Conservation (phyloP, 2,888 invertebrate species). For the Zeuzera pyrina region DNA sequence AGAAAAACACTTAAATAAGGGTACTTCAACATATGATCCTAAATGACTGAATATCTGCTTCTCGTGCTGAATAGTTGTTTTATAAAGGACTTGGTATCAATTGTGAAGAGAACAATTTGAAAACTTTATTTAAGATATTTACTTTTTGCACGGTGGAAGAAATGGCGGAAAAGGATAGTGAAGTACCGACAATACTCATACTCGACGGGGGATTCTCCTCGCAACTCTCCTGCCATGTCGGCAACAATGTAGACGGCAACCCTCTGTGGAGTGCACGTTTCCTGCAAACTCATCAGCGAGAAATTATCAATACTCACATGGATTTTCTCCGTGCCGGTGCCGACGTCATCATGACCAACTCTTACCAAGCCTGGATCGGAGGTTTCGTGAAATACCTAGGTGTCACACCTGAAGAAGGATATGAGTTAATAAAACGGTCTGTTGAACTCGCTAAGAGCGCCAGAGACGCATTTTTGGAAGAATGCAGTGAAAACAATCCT, state of each 20-base stretch:
- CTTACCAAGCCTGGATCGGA: conserved; percentile 88
- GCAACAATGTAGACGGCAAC: conserved; percentile 82
- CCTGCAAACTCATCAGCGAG: conserved; percentile 82
- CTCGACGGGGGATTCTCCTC: conserved; percentile 86
- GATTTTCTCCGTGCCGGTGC: conserved; percentile 90
- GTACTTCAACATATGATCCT: no score
- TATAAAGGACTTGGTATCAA: no score
- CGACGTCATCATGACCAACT: conserved; percentile 88
- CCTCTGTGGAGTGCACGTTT: conserved; percentile 91
- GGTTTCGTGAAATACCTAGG: conserved; percentile 83
- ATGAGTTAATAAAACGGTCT: conserved; percentile 79
- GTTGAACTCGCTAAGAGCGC: conserved; percentile 82
- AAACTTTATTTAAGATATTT: no score
- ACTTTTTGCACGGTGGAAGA: no score
- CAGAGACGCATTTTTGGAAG: conserved; percentile 70
- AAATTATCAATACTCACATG: conserved; percentile 83
- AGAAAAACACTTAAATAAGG: no score
- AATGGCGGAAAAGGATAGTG: no score
- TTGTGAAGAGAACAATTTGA: no score
- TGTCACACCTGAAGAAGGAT: conserved; percentile 76
- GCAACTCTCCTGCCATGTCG: conserved; percentile 81
- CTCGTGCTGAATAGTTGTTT: no score
- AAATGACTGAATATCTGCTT: no score
- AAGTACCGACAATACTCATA: conserved; percentile 36
- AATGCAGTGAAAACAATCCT: conserved; percentile 31